A percentile compares a stretch with the other conserved stretches of the same genome.
Evolutionary conservation across 2,888 invertebrate species (phyloP).

Genomic region (Gari tellinella): DNA sequence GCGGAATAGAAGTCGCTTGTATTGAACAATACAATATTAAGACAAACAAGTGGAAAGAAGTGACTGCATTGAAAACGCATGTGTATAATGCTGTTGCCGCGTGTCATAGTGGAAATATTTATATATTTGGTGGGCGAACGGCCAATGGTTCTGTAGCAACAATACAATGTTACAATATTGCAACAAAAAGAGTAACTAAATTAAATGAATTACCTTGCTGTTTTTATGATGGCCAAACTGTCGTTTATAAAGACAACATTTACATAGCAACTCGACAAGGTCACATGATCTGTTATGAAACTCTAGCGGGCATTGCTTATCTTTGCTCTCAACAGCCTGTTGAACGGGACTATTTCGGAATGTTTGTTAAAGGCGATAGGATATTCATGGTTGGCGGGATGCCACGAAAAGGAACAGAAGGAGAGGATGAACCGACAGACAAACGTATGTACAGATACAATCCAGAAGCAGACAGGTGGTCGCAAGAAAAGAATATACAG

Average conservation of each 20-base stretch:
- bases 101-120: conserved; percentile 32
- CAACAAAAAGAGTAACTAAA: conserved; percentile 14
- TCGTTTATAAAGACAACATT: conserved; percentile 37
- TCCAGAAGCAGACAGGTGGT: conserved; percentile 48
- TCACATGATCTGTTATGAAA: conserved; percentile 56
- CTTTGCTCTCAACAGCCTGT: conserved; percentile 50
- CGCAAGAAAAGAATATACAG: conserved; percentile 33
- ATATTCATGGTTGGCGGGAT: conserved; percentile 55
- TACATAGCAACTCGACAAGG: conserved; percentile 57
- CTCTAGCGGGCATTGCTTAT: conserved; percentile 18
- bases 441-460: conserved; percentile 46
- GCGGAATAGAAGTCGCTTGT: conserved; percentile 44
- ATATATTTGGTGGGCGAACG: conserved; percentile 53
- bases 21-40: conserved; percentile 51
- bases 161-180: conserved; percentile 39
- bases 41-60: conserved; percentile 46
- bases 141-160: conserved; percentile 39
- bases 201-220: conserved; percentile 44
- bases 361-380: conserved; percentile 50
- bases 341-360: conserved; percentile 38
- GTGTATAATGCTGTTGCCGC: conserved; percentile 28
- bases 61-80: conserved; percentile 26
- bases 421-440: neutral
- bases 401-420: conserved; percentile 9
- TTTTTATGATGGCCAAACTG: conserved; percentile 46